phyloP scores from a whole-genome alignment of 2,113 vertebrate genomes.

The Corythornis madagascariensis region DNA sequence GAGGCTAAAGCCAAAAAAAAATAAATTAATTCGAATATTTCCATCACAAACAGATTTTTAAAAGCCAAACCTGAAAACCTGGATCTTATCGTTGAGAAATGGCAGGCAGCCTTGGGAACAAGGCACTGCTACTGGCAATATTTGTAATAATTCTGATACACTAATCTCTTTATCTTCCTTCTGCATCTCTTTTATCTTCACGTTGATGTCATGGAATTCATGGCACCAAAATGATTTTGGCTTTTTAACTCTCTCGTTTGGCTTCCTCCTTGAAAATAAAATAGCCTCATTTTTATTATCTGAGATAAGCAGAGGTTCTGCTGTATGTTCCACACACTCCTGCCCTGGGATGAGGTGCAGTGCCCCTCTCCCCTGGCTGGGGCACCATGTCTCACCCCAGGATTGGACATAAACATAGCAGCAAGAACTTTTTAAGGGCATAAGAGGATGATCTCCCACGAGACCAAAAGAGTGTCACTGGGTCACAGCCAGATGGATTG shows the following conservation, averaged over 20 bases:
- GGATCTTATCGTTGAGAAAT: slow-evolving; percentile 28
- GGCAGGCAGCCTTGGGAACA: slow-evolving; percentile 50
- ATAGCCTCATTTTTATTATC: fast-evolving
- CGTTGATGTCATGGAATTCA: not conserved
- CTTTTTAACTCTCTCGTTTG: not conserved
- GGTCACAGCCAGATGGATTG: fast-evolving
- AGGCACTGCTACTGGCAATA: slow-evolving; percentile 23
- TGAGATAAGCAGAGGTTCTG: not conserved
- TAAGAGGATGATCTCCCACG: not conserved
- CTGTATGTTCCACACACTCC: fast-evolving
- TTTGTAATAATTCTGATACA: slow-evolving; percentile 1
- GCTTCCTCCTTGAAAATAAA: not conserved
- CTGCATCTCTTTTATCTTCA: slow-evolving; percentile 41
- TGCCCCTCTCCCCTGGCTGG: not conserved
- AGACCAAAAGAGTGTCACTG: not conserved
- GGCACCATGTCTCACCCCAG: not conserved
- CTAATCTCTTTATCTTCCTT: slow-evolving; percentile 42
- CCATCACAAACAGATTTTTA: not conserved
- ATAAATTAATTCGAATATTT: not conserved
- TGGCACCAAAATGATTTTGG: not conserved
- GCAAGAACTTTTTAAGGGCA: not conserved
- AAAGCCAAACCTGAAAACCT: slow-evolving; percentile 17
- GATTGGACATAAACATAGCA: not conserved
- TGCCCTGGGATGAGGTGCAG: fast-evolving
- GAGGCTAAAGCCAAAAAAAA: not conserved